Evolutionary conservation across 2,113 vertebrate species (phyloP).

Genomic region (Salminus brasiliensis): DNA sequence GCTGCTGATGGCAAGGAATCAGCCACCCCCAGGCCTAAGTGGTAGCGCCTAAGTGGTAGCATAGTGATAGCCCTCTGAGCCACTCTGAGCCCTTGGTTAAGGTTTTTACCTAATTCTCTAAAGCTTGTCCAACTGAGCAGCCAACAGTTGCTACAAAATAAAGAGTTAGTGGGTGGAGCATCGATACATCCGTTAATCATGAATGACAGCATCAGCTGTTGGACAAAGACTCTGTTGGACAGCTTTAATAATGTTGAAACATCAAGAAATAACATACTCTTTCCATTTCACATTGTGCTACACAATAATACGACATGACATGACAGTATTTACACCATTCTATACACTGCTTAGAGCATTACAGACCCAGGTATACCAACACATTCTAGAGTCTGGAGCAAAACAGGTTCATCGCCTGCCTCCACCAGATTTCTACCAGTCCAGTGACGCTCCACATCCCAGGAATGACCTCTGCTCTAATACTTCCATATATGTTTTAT

Average conservation of each 20-base stretch:
- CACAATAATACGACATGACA: background rate
- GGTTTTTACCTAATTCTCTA: too few species aligned
- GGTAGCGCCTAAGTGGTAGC: too few species aligned
- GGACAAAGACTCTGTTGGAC: background rate
- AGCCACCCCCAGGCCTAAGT: too few species aligned
- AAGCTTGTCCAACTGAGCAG: too few species aligned
- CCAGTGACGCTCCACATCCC: background rate
- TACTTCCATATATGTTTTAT: too few species aligned
- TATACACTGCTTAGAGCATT: background rate
- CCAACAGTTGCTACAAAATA: too few species aligned
- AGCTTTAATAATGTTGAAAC: constrained; percentile 9
- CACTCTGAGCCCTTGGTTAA: too few species aligned
- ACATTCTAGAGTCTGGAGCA: background rate
- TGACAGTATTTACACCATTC: background rate
- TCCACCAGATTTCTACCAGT: background rate
- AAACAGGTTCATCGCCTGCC: too few species aligned
- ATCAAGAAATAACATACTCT: background rate
- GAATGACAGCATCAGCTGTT: background rate
- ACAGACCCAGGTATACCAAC: background rate
- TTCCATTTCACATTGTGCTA: background rate
- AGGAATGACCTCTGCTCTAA: background rate
- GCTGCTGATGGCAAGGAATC: too few species aligned
- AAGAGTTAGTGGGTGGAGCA: too few species aligned
- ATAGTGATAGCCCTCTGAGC: too few species aligned
- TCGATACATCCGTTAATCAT: too few species aligned